A percentile compares a stretch with the other conserved stretches of the same genome.
phyloP scores from a whole-genome alignment of 2,797 vertebrate species.

The Knipowitschia caucasica region DNA sequence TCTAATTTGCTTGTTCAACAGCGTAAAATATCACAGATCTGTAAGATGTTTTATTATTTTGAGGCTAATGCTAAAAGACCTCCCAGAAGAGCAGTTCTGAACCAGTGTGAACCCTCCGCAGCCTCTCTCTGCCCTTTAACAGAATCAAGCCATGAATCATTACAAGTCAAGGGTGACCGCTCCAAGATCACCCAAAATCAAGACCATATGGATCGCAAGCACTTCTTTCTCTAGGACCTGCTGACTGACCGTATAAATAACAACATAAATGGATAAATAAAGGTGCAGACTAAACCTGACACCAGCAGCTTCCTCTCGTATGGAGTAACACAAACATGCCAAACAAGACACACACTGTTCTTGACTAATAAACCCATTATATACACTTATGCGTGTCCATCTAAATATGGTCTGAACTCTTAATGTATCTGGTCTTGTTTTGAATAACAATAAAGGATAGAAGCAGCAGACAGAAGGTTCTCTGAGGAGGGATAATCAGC shows the following conservation, averaged over 20 bases:
- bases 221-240: conserved; percentile 44
- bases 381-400: neutral
- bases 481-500: too few species aligned
- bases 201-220: conserved; percentile 62
- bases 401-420: too few species aligned
- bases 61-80: conserved; percentile 34
- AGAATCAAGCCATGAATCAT: conserved; percentile 67
- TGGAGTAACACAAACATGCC: conserved; percentile 15
- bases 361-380: neutral
- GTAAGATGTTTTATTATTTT: conserved; percentile 12
- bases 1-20: conserved; percentile 15
- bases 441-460: too few species aligned
- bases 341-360: conserved; percentile 5
- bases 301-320: conserved; percentile 1
- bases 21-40: neutral
- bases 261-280: conserved; percentile 24
- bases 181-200: conserved; percentile 62
- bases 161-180: conserved; percentile 60
- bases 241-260: conserved; percentile 42
- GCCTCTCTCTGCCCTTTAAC: conserved; percentile 54
- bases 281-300: conserved; percentile 15
- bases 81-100: conserved; percentile 57
- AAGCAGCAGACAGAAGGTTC: too few species aligned
- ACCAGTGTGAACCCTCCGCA: conserved; percentile 68
- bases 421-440: neutral